phyloP scores from a whole-genome alignment of 2,113 vertebrate genomes.

The Calidris pugnax region DNA sequence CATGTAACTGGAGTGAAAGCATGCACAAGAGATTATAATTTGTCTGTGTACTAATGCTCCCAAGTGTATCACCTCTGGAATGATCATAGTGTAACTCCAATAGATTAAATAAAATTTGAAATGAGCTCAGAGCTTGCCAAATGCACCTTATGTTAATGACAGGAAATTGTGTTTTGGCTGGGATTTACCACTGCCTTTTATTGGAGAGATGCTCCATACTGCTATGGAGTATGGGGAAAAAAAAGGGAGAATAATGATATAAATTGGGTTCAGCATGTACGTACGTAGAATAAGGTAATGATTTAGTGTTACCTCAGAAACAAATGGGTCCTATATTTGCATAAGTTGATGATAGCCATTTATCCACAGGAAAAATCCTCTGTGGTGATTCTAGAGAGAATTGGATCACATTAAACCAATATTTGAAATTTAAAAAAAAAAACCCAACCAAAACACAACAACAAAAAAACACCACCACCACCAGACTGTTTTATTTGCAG shows the following conservation, averaged over 20 bases:
- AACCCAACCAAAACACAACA: not conserved
- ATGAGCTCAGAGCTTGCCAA: not conserved
- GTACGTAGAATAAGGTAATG: not conserved
- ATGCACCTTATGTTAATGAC: not conserved
- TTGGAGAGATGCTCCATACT: not conserved
- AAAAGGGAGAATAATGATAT: not conserved
- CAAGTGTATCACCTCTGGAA: not conserved
- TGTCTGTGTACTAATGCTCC: constrained; percentile 31
- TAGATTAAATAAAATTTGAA: constrained; percentile 36
- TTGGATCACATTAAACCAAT: not conserved
- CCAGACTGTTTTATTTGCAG: not conserved
- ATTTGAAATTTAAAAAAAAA: not conserved
- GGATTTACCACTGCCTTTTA: constrained; percentile 5
- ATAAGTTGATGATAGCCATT: constrained; percentile 5
- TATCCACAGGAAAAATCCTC: constrained; percentile 20
- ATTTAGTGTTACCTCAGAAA: constrained; percentile 20
- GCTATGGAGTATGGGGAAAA: not conserved
- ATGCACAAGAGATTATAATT: constrained; percentile 31
- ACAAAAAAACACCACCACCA: not conserved
- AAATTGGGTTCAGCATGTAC: not conserved
- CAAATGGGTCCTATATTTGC: not conserved
- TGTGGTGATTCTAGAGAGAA: not conserved
- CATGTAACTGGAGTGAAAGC: constrained; percentile 35
- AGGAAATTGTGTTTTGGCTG: not conserved
- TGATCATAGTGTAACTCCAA: not conserved